phyloP scores from a whole-genome alignment of 1,140 invertebrate species.

The Brachystomella parvula region DNA sequence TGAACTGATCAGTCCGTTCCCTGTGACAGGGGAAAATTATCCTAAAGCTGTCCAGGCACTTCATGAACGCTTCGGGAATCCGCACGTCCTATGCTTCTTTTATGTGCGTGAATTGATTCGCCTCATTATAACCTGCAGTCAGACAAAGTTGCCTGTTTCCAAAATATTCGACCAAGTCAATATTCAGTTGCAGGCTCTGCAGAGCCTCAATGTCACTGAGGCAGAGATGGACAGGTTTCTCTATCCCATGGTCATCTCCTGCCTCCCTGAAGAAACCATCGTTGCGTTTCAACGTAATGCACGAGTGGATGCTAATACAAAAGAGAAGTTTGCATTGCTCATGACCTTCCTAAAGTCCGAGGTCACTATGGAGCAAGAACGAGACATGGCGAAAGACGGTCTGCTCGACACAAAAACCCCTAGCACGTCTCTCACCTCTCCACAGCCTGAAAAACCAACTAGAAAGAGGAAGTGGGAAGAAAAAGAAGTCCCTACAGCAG shows the following conservation, averaged over 20 bases:
- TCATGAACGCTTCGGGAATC: constrained; percentile 7
- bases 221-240: constrained; percentile 42
- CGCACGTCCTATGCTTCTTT: constrained; percentile 9
- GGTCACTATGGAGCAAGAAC: not conserved
- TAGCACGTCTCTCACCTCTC: too few species aligned
- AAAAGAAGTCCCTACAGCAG: constrained; percentile 10
- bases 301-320: not conserved
- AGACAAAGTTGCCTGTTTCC: not conserved
- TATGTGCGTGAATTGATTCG: constrained; percentile 16
- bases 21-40: constrained; percentile 20
- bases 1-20: constrained; percentile 19
- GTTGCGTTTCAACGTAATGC: constrained; percentile 38
- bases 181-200: constrained; percentile 15
- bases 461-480: not conserved
- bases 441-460: too few species aligned
- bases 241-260: constrained; percentile 23
- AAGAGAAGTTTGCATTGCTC: not conserved
- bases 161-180: constrained; percentile 8
- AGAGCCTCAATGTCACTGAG: constrained; percentile 35
- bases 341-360: not conserved
- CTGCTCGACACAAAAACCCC: not conserved
- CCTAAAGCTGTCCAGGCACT: constrained; percentile 16
- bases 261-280: constrained; percentile 23
- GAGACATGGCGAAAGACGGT: not conserved
- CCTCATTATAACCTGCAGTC: not conserved